These are phyloP conservation scores for Dendroctonus ponderosae DNA, from an alignment of 1,140 invertebrate genomes.

Conservation along the genomic window DNA sequence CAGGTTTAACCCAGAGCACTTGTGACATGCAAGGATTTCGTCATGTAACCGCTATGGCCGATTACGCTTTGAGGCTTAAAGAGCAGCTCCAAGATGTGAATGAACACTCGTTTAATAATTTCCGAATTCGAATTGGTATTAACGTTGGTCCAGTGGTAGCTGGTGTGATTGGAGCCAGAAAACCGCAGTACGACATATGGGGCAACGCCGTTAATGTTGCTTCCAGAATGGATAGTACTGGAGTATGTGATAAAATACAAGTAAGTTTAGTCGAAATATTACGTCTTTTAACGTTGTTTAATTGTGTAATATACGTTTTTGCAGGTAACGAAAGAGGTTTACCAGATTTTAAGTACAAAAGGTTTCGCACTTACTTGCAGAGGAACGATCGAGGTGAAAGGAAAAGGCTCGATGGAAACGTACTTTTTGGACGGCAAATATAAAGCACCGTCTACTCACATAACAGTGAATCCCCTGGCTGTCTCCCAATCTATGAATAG, in stretches of 20 bases:
- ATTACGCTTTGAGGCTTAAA: constrained; percentile 83
- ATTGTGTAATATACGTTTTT: constrained; percentile 27
- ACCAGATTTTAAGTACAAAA: constrained; percentile 70
- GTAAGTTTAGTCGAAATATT: constrained; percentile 50
- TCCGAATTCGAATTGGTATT: constrained; percentile 90
- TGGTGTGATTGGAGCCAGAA: constrained; percentile 91
- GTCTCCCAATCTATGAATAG: constrained; percentile 25
- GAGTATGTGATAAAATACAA: constrained; percentile 78
- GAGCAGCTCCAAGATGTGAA: constrained; percentile 89
- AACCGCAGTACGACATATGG: constrained; percentile 92
- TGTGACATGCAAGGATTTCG: constrained; percentile 74
- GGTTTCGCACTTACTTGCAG: constrained; percentile 77
- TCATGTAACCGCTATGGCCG: constrained; percentile 87
- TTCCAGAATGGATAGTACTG: constrained; percentile 84
- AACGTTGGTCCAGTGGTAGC: constrained; percentile 94
- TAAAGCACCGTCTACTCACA: constrained; percentile 40
- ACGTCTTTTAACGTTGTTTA: background rate
- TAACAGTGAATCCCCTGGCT: constrained; percentile 47
- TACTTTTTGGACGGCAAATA: constrained; percentile 72
- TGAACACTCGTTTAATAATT: constrained; percentile 96
- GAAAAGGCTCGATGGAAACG: constrained; percentile 93
- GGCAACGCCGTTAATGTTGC: constrained; percentile 94
- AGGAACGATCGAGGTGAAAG: constrained; percentile 86
- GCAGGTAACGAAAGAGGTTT: constrained; percentile 84
- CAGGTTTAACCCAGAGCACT: constrained; percentile 74